phyloP scores from a whole-genome alignment of 92 coral and sea anemone genomes.

The Nematostella vectensis region DNA sequence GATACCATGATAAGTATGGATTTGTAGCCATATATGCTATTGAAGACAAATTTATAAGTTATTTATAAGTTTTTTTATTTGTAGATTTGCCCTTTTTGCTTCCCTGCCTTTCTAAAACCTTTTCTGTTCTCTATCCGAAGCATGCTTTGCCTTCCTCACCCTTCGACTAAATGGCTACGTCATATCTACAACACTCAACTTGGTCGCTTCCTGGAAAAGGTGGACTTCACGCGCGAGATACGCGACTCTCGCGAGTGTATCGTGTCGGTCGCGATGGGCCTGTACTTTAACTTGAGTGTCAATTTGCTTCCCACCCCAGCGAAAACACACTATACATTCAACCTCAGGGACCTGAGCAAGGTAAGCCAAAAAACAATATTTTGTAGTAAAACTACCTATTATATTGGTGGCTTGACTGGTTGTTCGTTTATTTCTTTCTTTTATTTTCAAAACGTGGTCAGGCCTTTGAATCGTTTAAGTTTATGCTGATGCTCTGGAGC shows the following conservation, averaged over 20 bases:
- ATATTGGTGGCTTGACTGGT: too few species aligned
- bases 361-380: constrained; percentile 42
- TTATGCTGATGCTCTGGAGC: too few species aligned
- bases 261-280: constrained; percentile 52
- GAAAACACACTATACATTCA: constrained; percentile 87
- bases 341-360: constrained; percentile 83
- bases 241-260: constrained; percentile 67
- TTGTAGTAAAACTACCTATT: not conserved
- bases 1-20: too few species aligned
- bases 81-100: not conserved
- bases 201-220: constrained; percentile 83
- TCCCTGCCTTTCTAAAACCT: too few species aligned
- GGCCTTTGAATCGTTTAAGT: too few species aligned
- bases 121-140: too few species aligned
- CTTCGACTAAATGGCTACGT: constrained; percentile 72
- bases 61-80: too few species aligned
- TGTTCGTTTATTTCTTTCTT: too few species aligned
- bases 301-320: constrained; percentile 91
- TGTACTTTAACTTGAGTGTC: constrained; percentile 63
- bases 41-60: too few species aligned
- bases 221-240: constrained; percentile 76
- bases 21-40: too few species aligned
- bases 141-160: constrained; percentile 76
- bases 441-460: too few species aligned
- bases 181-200: constrained; percentile 91